A percentile compares a stretch with the other conserved stretches of the same genome.
Conservation (phyloP, 1,140 invertebrate genomes). For the Notospermus geniculatus region DNA sequence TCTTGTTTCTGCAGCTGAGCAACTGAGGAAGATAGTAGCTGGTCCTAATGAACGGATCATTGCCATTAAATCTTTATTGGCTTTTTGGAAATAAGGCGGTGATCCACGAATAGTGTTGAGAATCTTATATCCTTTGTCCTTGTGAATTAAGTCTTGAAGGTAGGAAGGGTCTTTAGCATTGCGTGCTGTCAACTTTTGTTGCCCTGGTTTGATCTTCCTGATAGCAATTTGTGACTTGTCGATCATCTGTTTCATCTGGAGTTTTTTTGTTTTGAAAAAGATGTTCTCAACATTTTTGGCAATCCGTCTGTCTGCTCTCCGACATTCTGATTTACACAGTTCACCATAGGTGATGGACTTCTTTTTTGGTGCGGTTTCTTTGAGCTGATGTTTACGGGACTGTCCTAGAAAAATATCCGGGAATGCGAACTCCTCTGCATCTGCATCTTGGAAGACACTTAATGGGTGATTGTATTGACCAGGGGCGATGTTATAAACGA, state of each 20-base stretch:
- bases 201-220: not conserved
- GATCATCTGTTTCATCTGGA: not conserved
- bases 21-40: not conserved
- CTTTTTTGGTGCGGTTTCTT: not conserved
- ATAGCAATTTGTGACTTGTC: not conserved
- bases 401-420: constrained; percentile 24
- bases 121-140: not conserved
- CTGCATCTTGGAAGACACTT: constrained; percentile 20
- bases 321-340: constrained; percentile 24
- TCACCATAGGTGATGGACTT: constrained; percentile 16
- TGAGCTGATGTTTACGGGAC: constrained; percentile 9
- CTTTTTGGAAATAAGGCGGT: not conserved
- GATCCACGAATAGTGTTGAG: not conserved
- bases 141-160: not conserved
- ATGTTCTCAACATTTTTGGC: constrained; percentile 22
- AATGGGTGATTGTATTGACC: constrained; percentile 21
- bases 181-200: not conserved
- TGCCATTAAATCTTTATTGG: not conserved
- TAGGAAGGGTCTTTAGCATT: not conserved
- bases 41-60: not conserved
- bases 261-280: constrained; percentile 23
- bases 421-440: constrained; percentile 26
- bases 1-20: not conserved
- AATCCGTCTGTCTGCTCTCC: constrained; percentile 21
- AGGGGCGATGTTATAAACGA: constrained; percentile 24